Conservation (phyloP, 2,888 invertebrate genomes). For the Athalia circularis region DNA sequence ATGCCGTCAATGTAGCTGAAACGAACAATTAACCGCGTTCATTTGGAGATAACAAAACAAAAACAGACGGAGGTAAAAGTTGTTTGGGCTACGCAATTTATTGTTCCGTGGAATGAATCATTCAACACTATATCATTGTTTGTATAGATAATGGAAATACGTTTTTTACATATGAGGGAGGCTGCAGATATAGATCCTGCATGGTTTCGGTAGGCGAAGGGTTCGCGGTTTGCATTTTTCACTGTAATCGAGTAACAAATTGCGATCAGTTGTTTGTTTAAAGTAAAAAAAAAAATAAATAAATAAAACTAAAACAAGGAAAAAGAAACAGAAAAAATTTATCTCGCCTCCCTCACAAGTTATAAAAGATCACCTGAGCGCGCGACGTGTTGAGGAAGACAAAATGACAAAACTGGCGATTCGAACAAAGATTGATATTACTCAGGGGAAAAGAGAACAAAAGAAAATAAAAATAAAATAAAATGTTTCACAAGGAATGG, state of each 20-base stretch:
- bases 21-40: constrained; percentile 17
- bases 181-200: background rate
- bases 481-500: constrained; percentile 7
- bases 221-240: background rate
- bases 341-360: constrained; percentile 10
- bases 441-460: background rate
- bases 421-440: constrained; percentile 30
- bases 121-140: too few relatives aligned
- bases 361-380: background rate
- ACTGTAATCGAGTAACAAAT: constrained; percentile 22
- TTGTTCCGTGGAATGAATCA: too few relatives aligned
- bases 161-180: too few relatives aligned
- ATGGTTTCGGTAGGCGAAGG: background rate
- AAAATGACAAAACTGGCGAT: constrained; percentile 12
- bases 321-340: background rate
- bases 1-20: constrained; percentile 60
- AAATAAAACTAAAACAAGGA: too few relatives aligned
- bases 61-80: too few relatives aligned
- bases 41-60: background rate
- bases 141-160: too few relatives aligned
- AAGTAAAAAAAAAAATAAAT: too few relatives aligned
- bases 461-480: too few relatives aligned
- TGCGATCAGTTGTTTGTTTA: constrained; percentile 12
- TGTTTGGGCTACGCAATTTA: too few relatives aligned
- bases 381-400: background rate